Evolutionary conservation across 2,797 vertebrate species (phyloP).

Genomic region (Steatocranus sp.): DNA sequence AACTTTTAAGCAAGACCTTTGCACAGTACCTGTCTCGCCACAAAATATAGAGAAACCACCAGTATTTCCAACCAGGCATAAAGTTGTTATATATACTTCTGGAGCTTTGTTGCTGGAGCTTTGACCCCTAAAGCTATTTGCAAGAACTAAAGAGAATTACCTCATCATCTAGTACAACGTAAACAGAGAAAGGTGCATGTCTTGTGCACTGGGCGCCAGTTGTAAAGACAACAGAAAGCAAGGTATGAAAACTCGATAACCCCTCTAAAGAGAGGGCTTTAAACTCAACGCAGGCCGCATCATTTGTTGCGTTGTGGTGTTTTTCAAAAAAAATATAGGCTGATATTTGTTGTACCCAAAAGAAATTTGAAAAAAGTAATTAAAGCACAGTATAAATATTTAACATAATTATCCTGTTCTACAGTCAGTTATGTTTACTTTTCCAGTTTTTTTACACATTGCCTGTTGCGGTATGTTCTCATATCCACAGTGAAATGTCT

Average conservation of each 20-base stretch:
- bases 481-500: not conserved
- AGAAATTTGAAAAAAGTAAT: constrained; percentile 7
- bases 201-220: not conserved
- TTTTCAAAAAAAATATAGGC: not conserved
- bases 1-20: not conserved
- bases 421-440: constrained; percentile 20
- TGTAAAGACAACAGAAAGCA: not conserved
- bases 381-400: constrained; percentile 20
- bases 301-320: not conserved
- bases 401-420: constrained; percentile 6
- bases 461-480: not conserved
- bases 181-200: not conserved
- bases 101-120: not conserved
- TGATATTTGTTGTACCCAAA: not conserved
- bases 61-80: not conserved
- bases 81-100: not conserved
- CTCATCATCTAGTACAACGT: not conserved
- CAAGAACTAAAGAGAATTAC: not conserved
- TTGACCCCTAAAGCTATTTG: not conserved
- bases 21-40: not conserved
- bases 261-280: not conserved
- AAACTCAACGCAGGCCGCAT: not conserved
- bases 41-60: not conserved
- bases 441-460: not conserved
- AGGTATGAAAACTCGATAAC: not conserved